phyloP scores from a whole-genome alignment of 2,113 vertebrate species.

The Pygathrix nemaeus region DNA sequence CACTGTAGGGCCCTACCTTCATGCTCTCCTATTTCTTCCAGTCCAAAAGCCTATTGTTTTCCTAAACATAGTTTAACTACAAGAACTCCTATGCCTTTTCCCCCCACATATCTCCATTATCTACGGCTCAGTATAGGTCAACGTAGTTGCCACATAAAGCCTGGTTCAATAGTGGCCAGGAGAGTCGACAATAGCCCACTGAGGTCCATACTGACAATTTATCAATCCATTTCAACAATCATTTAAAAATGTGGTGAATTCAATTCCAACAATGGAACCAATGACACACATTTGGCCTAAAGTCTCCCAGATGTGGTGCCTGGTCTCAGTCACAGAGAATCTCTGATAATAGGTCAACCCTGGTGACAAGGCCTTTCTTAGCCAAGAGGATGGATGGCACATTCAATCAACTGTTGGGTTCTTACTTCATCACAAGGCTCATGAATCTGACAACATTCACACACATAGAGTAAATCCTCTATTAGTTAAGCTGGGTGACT shows the following conservation, averaged over 20 bases:
- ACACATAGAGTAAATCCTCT: background rate
- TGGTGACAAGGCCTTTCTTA: background rate
- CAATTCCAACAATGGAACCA: background rate
- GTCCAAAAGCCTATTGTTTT: background rate
- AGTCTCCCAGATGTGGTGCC: background rate
- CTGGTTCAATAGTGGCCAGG: background rate
- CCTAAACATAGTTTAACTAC: background rate
- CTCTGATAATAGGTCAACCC: background rate
- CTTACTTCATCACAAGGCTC: background rate
- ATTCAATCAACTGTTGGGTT: background rate
- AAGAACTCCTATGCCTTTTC: too few species aligned
- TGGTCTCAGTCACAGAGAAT: background rate
- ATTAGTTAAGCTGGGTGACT: background rate
- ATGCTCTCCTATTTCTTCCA: background rate
- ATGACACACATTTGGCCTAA: background rate
- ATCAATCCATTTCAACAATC: background rate
- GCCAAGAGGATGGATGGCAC: background rate
- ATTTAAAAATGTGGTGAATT: background rate
- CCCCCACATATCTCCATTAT: background rate
- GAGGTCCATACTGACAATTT: background rate
- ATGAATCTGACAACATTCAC: background rate
- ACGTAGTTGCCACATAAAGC: background rate
- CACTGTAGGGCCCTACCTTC: fast-evolving
- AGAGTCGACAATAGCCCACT: background rate
- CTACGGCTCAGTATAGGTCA: background rate